These are phyloP conservation scores for Stomatorhinus walkeri DNA, from an alignment of 2,797 vertebrate species.

Conservation along the genomic window DNA sequence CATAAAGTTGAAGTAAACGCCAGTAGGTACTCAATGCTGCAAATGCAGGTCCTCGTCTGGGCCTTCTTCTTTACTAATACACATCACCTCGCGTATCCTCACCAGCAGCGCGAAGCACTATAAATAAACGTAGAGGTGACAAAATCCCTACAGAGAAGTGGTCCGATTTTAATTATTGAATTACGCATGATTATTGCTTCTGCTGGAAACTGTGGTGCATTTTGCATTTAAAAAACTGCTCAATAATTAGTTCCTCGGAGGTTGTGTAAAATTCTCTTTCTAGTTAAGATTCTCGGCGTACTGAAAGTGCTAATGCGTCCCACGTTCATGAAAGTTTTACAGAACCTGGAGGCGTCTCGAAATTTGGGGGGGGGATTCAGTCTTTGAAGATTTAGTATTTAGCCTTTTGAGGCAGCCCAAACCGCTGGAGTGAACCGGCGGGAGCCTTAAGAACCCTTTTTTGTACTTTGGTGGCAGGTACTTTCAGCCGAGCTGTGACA, in stretches of 20 bases:
- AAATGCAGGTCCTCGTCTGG: not conserved
- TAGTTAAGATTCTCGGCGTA: slow-evolving; percentile 38
- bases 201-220: slow-evolving; percentile 40
- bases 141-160: slow-evolving; percentile 29
- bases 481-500: slow-evolving; percentile 41
- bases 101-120: not conserved
- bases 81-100: not conserved
- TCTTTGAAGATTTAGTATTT: slow-evolving; percentile 48
- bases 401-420: slow-evolving; percentile 33
- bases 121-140: slow-evolving; percentile 30
- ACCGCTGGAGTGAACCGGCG: slow-evolving; percentile 35
- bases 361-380: slow-evolving; percentile 54
- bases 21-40: not conserved
- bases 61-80: not conserved
- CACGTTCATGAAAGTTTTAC: slow-evolving; percentile 49
- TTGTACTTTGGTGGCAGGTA: slow-evolving; percentile 20
- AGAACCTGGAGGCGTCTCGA: slow-evolving; percentile 42
- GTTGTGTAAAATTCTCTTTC: slow-evolving; percentile 49
- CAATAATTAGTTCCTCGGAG: slow-evolving; percentile 68
- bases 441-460: not conserved
- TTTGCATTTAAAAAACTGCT: slow-evolving; percentile 56
- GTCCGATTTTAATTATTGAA: slow-evolving; percentile 55
- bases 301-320: slow-evolving; percentile 41
- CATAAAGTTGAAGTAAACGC: not conserved
- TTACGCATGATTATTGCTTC: slow-evolving; percentile 59